Base-by-base conservation (phyloP, 2,113 vertebrate genomes). In the Myotis lucifugus region DNA sequence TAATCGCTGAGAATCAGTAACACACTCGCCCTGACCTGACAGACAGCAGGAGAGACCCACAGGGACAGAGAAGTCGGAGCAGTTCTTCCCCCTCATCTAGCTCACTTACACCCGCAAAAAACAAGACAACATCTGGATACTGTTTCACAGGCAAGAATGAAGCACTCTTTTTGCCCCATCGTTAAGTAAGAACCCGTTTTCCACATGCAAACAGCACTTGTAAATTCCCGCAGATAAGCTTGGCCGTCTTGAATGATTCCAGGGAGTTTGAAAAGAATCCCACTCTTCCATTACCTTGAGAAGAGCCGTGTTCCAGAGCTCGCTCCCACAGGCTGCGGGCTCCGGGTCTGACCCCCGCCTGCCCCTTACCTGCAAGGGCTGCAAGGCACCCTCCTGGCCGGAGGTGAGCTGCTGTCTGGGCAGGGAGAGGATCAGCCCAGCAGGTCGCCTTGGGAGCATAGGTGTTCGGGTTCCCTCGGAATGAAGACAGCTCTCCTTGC, bases 301-400 rank as follows among this genome's bases (percentile, higher is more conserved):
- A 2, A 96, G 46, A 27, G 93, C 92, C 91, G 91, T 1, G 48
- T 88, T 96, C 94, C 96, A 85, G 95, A 91, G 96, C 66, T 70
- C 72, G 72, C 95, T 56, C 78, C 96, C 96, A 61, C 81, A 84
- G 25, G 93, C 96, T 94, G 83, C 72, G 66, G 34, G 74, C 29
- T 14, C 50, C 21, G 12, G 9, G 0, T 25, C 37, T 94, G 97
- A 95, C 85, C 90, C 40, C 97, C 96, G 96, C 4, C 1, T 84
- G 73, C 93, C 81, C 95, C 98, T 98, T 98, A 99, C 98, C 98
- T 99, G 98, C 94, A 90, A 78, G 72, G 93, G 97, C 93, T 67
- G 93, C 25, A 97, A 12, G 85, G 97, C 96, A 94, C 97, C 96
- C 96, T 97, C 97, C 97, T 96, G 96, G 97, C 95, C 90, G 90